Evolutionary conservation across 2,797 vertebrate species (phyloP).

Genomic region (Hemibagrus guttatus): DNA sequence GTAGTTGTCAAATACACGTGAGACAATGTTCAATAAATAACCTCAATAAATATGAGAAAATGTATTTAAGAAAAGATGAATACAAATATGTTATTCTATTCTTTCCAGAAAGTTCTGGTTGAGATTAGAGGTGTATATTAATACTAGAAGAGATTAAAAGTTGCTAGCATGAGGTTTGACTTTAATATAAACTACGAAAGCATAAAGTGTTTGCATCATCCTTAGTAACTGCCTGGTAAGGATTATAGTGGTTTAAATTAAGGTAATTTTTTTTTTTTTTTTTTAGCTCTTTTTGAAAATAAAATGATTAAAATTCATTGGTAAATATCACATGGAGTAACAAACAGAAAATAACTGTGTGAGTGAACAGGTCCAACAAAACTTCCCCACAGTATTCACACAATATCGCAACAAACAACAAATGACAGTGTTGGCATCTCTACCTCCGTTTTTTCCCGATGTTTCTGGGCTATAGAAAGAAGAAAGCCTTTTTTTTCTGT

Average conservation of each 20-base stretch:
- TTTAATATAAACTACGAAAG: not conserved
- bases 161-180: not conserved
- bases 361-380: not conserved
- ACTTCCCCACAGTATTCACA: not conserved
- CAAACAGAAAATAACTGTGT: not conserved
- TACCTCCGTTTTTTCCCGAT: not conserved
- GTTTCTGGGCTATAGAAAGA: not conserved
- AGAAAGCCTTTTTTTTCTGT: not conserved
- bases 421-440: not conserved
- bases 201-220: not conserved
- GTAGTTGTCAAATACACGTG: not conserved
- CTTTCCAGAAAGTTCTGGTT: not conserved
- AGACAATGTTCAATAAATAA: conserved; percentile 8
- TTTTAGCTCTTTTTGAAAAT: not conserved
- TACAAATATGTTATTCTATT: not conserved
- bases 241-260: not conserved
- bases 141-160: not conserved
- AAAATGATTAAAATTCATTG: not conserved
- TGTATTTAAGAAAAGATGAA: not conserved
- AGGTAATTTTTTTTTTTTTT: not conserved
- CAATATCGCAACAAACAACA: not conserved
- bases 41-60: not conserved
- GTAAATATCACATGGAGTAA: not conserved
- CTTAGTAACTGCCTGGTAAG: not conserved
- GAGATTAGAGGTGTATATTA: not conserved